Evolutionary conservation across 2,888 invertebrate genomes (phyloP).

Genomic region (Coenonympha arcania): DNA sequence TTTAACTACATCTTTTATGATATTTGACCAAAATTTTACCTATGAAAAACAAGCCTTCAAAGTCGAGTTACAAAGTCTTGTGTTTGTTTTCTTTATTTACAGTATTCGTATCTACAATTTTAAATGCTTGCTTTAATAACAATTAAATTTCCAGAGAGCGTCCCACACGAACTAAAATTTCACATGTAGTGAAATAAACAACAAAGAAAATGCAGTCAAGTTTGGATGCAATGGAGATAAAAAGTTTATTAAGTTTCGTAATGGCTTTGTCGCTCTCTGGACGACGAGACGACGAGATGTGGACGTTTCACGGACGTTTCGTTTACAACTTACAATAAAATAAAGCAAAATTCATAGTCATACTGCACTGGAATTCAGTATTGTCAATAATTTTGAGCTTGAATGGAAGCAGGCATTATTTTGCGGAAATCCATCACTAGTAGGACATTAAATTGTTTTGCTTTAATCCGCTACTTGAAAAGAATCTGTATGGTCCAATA

Average conservation of each 20-base stretch:
- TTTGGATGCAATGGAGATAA: slow-evolving; percentile 7
- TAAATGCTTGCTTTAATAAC: background rate
- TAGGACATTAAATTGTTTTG: too few species aligned
- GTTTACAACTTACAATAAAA: slow-evolving; percentile 7
- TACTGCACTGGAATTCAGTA: too few species aligned
- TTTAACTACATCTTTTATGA: too few species aligned
- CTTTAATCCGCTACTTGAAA: too few species aligned
- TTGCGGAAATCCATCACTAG: too few species aligned
- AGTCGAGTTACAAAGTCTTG: background rate
- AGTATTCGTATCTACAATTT: background rate
- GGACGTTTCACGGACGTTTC: slow-evolving; percentile 4
- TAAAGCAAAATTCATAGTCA: too few species aligned
- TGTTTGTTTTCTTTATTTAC: background rate
- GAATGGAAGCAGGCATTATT: too few species aligned
- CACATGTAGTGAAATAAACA: slow-evolving; percentile 2
- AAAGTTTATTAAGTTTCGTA: slow-evolving; percentile 18
- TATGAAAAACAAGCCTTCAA: background rate
- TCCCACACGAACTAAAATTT: background rate
- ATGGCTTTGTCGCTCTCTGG: slow-evolving; percentile 6
- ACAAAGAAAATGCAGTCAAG: slow-evolving; percentile 9
- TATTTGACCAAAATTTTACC: too few species aligned
- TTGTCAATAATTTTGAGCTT: too few species aligned
- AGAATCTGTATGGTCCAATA: too few species aligned
- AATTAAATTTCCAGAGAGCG: slow-evolving; percentile 1
- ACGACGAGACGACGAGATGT: too few species aligned